phyloP scores from a whole-genome alignment of 2,113 vertebrate genomes.

The Siniperca knerii region DNA sequence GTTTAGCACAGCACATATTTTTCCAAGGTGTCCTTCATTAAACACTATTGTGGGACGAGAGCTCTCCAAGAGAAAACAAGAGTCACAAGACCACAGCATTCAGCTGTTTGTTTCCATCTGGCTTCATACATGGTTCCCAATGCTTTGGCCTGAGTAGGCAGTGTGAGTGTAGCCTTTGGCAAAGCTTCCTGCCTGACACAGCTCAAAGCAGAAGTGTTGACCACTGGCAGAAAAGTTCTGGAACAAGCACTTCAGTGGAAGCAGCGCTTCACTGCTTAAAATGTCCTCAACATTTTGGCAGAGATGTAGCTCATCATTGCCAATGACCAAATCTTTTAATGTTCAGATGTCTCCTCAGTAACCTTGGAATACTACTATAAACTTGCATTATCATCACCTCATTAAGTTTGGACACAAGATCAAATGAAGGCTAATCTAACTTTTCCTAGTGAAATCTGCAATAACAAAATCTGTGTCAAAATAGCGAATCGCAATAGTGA shows the following conservation, averaged over 20 bases:
- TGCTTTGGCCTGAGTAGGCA: slow-evolving; percentile 44
- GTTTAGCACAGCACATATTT: slow-evolving; percentile 30
- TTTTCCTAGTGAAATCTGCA: slow-evolving; percentile 2
- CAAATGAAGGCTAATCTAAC: slow-evolving; percentile 4
- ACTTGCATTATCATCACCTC: not conserved
- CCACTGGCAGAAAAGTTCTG: slow-evolving; percentile 69
- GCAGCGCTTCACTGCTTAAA: slow-evolving; percentile 54
- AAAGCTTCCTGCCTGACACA: slow-evolving; percentile 55
- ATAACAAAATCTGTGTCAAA: slow-evolving; percentile 3
- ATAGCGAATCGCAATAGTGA: not conserved
- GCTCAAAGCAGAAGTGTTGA: slow-evolving; percentile 64
- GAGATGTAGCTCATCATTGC: slow-evolving; percentile 22
- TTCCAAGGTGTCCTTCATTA: slow-evolving; percentile 57
- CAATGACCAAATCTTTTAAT: slow-evolving; percentile 40
- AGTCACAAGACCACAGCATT: slow-evolving; percentile 32
- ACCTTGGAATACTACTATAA: not conserved
- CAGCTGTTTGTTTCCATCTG: slow-evolving; percentile 49
- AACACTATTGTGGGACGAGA: slow-evolving; percentile 22
- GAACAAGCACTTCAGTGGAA: slow-evolving; percentile 53
- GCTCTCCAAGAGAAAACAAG: slow-evolving; percentile 18
- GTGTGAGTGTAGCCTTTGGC: slow-evolving; percentile 48
- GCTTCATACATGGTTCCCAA: slow-evolving; percentile 28
- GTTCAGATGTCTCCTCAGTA: not conserved
- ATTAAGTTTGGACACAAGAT: slow-evolving; percentile 26
- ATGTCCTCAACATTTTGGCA: slow-evolving; percentile 57